Evolutionary conservation across 1,140 invertebrate species (phyloP).

Genomic region (Brachionus manjavacas): DNA sequence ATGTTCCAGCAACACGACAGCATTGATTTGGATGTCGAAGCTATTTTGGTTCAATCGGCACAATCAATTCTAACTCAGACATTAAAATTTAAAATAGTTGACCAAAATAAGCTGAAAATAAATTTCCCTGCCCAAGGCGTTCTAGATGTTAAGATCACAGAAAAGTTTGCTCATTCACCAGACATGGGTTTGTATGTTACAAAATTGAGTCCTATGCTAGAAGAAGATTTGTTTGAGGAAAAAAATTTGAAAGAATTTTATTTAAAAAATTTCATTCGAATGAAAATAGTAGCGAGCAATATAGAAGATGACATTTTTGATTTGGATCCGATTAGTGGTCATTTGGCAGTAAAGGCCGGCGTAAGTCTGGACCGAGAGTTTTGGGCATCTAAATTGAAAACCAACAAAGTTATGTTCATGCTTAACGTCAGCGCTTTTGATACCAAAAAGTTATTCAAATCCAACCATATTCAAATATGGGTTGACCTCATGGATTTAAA

Average conservation of each 20-base stretch:
- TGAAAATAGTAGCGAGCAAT: not conserved
- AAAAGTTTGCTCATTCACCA: not conserved
- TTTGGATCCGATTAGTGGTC: not conserved
- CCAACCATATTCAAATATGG: not conserved
- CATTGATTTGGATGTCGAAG: not conserved
- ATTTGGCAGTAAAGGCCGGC: not conserved
- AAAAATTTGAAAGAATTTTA: not conserved
- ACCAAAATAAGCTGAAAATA: not conserved
- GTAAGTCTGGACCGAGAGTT: not conserved
- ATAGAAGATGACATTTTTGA: slow-evolving; percentile 7
- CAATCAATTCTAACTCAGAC: not conserved
- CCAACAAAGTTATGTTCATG: not conserved
- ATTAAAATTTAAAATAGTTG: not conserved
- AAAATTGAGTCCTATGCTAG: not conserved
- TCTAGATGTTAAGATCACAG: not conserved
- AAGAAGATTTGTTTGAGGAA: not conserved
- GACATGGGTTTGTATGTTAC: not conserved
- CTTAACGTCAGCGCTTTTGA: slow-evolving; percentile 6
- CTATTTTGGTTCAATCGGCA: not conserved
- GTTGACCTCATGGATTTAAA: not conserved
- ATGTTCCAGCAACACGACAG: not conserved
- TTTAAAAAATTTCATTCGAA: not conserved
- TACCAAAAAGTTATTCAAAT: not conserved
- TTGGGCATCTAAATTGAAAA: not conserved
- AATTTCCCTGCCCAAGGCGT: not conserved